These are phyloP conservation scores for Alentia gelatinosa DNA, from an alignment of 2,888 invertebrate species.

Conservation along the genomic window DNA sequence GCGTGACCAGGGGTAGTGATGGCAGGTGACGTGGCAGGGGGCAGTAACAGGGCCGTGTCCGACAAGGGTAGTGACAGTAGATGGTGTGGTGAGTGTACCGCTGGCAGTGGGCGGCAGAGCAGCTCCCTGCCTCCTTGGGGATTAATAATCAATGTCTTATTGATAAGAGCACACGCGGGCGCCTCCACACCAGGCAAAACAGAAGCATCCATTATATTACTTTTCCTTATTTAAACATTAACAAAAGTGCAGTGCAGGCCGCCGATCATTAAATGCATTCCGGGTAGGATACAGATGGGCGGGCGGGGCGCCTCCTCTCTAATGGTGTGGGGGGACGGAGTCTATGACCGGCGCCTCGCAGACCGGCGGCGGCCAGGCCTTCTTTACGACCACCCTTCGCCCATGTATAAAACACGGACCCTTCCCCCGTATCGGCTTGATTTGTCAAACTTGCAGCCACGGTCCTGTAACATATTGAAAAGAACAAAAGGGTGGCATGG, in stretches of 20 bases:
- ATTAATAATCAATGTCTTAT: conserved; percentile 29
- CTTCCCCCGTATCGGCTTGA: background rate
- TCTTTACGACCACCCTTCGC: background rate
- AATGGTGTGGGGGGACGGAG: background rate
- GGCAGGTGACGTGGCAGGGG: no score
- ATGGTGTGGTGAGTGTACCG: background rate
- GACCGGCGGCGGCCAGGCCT: background rate
- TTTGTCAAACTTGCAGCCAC: background rate
- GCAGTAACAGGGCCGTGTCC: no score
- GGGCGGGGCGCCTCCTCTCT: background rate
- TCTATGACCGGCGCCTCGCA: background rate
- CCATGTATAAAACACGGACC: conserved; percentile 35
- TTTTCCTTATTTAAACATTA: conserved; percentile 36
- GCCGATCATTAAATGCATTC: conserved; percentile 21
- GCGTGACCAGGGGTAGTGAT: no score
- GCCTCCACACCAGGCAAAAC: conserved; percentile 20
- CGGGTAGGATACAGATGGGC: background rate
- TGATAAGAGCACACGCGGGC: background rate
- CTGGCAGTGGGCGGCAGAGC: background rate
- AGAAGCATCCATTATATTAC: conserved; percentile 37
- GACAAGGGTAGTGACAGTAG: background rate
- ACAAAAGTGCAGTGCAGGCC: conserved; percentile 20
- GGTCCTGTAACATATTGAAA: conserved; percentile 26
- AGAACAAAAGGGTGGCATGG: conserved; percentile 25
- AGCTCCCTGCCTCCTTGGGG: background rate